A percentile compares a stretch with the other conserved stretches of the same genome.
phyloP scores from a whole-genome alignment of 2,888 invertebrate genomes.

The Tenthredo distinguenda region DNA sequence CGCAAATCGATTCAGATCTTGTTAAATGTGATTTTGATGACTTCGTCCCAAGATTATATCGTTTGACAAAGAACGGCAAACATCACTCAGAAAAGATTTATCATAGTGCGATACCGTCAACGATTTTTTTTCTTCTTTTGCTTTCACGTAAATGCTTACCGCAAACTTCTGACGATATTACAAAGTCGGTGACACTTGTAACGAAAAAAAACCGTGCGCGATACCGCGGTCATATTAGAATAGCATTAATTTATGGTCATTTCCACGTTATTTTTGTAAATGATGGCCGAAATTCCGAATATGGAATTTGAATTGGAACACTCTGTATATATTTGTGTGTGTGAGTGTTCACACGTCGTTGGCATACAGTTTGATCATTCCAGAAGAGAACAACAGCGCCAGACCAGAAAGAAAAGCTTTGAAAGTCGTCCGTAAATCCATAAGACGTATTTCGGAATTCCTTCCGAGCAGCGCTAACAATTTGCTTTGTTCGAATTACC shows the following conservation, averaged over 20 bases:
- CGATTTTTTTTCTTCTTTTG: not conserved
- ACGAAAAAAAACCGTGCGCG: not conserved
- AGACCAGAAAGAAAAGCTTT: no score
- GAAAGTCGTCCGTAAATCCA: not conserved
- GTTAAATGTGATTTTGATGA: constrained; percentile 2
- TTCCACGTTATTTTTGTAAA: not conserved
- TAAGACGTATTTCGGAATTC: no score
- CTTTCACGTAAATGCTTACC: not conserved
- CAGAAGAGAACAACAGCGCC: no score
- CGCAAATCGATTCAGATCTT: not conserved
- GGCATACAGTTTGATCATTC: no score
- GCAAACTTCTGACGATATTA: not conserved
- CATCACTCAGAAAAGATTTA: not conserved
- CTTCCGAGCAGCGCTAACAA: not conserved
- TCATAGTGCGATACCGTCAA: not conserved
- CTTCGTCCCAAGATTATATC: not conserved
- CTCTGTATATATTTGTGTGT: no score
- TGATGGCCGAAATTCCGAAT: no score
- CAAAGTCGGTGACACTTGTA: not conserved
- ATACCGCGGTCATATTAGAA: not conserved
- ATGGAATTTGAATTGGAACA: no score
- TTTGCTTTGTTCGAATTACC: not conserved
- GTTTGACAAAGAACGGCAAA: not conserved
- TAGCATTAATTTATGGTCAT: not conserved
- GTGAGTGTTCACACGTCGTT: no score